phyloP scores from a whole-genome alignment of 2,113 vertebrate species.

The Rousettus leschenaultii region DNA sequence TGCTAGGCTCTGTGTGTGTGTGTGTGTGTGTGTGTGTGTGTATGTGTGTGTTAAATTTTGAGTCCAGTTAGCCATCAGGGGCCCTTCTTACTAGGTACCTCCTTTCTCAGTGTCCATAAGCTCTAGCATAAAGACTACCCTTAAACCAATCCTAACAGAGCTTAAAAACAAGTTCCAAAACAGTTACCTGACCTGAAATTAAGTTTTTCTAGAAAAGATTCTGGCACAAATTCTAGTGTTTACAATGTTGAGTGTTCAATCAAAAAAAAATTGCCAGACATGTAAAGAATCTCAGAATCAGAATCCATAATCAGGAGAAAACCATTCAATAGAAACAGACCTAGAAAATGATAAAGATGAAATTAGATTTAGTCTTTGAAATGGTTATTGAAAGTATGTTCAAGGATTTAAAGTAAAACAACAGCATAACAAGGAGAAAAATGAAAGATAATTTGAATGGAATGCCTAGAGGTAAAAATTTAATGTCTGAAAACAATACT shows the following conservation, averaged over 20 bases:
- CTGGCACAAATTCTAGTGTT: not conserved
- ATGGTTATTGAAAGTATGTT: not conserved
- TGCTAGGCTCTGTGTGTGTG: too few relatives aligned
- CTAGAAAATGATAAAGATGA: not conserved
- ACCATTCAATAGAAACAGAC: not conserved
- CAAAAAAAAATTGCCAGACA: not conserved
- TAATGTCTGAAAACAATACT: not conserved
- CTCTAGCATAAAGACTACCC: not conserved
- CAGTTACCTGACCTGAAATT: not conserved
- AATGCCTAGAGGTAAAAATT: not conserved
- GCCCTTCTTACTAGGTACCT: too few relatives aligned
- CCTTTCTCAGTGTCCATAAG: too few relatives aligned
- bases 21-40: too few relatives aligned
- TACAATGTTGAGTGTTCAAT: not conserved
- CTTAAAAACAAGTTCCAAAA: not conserved
- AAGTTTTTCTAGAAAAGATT: not conserved
- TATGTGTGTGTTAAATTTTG: too few relatives aligned
- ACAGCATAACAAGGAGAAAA: not conserved
- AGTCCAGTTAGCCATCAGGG: too few relatives aligned
- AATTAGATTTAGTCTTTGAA: not conserved
- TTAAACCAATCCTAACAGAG: not conserved
- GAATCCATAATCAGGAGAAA: not conserved
- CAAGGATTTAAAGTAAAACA: constrained; percentile 11
- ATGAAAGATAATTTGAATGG: not conserved
- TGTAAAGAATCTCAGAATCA: not conserved